Evolutionary conservation across 2,113 vertebrate genomes (phyloP), one percentile per base, ranked within the genome.

Genomic region (Urocolius indicus): DNA sequence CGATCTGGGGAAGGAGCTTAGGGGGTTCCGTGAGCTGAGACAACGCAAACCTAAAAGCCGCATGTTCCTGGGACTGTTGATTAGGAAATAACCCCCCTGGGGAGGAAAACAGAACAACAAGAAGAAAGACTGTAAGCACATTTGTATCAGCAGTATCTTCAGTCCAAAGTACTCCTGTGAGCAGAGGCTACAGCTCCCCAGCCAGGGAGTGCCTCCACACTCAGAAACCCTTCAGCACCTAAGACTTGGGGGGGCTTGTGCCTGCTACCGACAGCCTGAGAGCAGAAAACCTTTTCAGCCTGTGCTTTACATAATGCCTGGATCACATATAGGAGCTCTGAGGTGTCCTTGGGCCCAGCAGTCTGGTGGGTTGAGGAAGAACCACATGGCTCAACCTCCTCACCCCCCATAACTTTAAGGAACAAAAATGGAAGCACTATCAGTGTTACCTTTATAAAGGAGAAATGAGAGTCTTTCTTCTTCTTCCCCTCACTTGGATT

Each of bases 1-100:
- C 99, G 97, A 99, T 99, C 98, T 99, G 99, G 97, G 99, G 99
- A 96, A 99, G 98, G 98, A 99, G 98, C 98, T 99, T 99, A 55
- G 99, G 99, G 97, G 99, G 99, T 96, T 99, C 99, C 91, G 99
- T 99, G 98, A 99, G 98, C 93, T 99, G 99, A 32, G 99, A 99
- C 83, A 99, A 98, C 5, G 99, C 99, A 97, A 99, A 99, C 78
- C 99, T 99, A 95, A 99, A 99, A 96, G 99, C 99, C 22, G 99
- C 99, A 99, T 99, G 99, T 99, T 99, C 99, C 97, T 99, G 99
- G 65, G 99, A 99, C 94, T 99, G 98, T 93, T 97, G 98, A 97
- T 98, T 98, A 88, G 99, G 99, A 98, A 99, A 99, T 97, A 99
- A 98, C 96, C 99, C 99, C 98, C 99, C 99, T 98, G 38, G 5